Evolutionary conservation across 2,888 invertebrate species (phyloP), one percentile per base, ranked within the genome.

Genomic region (Meteorus colon): DNA sequence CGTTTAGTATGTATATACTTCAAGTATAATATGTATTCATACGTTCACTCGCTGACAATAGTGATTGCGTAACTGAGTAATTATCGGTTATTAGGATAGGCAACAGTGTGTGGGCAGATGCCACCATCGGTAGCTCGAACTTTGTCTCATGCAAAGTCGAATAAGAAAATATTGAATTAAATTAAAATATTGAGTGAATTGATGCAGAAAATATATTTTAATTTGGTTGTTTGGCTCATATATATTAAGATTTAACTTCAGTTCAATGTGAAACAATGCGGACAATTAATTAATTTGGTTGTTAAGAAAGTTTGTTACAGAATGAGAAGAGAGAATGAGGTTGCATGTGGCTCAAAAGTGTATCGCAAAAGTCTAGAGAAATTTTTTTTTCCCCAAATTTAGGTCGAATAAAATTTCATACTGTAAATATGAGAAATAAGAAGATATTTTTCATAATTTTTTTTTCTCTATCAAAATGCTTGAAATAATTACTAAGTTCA

Each of bases 61-160:
- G 55, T 34, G 59, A 65, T 76, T 72, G 63, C 72, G 71, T 67
- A 19, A 68, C 78, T 76, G 77, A 82, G 81, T 86, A 86, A 86
- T 86, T 86, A 85, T 85, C 83, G 80, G 82, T 83, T 80, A 83
- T 86, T 86, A 85, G 79, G 81, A 80, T 69, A 73, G 79, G 77
- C 79, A 72, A 73, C 82, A 81, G 80, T 77, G 80, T 80, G 80
- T 79, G 48, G 62, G 63, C 51, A 51, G 37, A 67, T 74, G 67
- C 73, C 84, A 84, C 79, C 83, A 79, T 82, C 82, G 82, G 78
- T 79, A 77, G 16, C 5, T 76, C 34, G 80, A 73, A 79, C 81
- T 83, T 78, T 71, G 67, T 59, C 51, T 73, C 62, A 68, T 60
- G 62, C 12, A 76, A 37, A 51, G 8, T 65, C n/a, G 19, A 65